Percentiles rank a stretch among this genome's conserved stretches.
Conservation (phyloP, 2,797 vertebrate genomes). For the Balearica regulorum region DNA sequence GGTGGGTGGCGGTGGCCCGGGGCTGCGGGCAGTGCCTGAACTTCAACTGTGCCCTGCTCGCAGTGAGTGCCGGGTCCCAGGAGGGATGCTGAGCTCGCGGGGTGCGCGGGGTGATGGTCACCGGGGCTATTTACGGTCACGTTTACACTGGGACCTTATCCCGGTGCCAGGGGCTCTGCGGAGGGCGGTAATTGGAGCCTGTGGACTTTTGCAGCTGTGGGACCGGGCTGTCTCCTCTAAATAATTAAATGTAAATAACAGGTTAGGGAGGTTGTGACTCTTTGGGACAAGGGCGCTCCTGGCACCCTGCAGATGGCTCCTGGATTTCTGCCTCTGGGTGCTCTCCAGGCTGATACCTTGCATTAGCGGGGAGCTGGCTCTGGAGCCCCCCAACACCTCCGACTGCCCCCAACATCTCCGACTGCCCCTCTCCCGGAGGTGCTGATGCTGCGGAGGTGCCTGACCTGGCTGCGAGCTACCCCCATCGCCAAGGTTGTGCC, state of each 20-base stretch:
- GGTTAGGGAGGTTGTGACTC: background rate
- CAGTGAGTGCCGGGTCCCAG: slow-evolving; percentile 65
- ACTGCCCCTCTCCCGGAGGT: slow-evolving; percentile 65
- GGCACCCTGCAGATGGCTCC: background rate
- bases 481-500: slow-evolving; percentile 81
- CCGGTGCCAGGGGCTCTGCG: background rate
- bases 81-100: background rate
- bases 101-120: rapidly evolving
- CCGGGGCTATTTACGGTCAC: background rate
- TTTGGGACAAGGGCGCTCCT: rapidly evolving
- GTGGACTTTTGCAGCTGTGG: background rate
- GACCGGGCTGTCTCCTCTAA: background rate
- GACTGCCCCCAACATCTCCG: rapidly evolving
- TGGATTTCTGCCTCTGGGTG: background rate
- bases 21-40: slow-evolving; percentile 89
- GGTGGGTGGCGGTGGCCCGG: slow-evolving; percentile 79
- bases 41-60: slow-evolving; percentile 87
- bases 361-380: background rate
- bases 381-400: background rate
- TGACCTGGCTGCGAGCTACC: slow-evolving; percentile 83
- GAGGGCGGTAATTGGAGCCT: background rate
- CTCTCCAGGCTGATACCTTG: background rate
- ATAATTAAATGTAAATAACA: rapidly evolving
- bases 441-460: slow-evolving; percentile 85
- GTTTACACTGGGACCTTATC: background rate